Conservation (phyloP, 2,797 vertebrate genomes). For the Synaphobranchus kaupii region DNA sequence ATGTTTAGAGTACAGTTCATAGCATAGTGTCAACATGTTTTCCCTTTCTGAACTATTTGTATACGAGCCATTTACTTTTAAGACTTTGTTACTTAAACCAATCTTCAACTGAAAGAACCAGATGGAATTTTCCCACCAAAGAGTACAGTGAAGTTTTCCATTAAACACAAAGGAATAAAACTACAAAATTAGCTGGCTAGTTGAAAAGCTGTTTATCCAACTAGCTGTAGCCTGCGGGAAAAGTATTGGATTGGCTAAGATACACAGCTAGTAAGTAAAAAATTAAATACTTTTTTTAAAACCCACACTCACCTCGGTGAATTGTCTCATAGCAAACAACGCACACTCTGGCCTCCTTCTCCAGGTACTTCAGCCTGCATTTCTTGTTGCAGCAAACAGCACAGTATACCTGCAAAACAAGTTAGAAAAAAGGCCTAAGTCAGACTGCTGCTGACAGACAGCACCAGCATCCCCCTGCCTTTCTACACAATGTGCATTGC, state of each 20-base stretch:
- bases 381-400: conserved; percentile 89
- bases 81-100: background rate
- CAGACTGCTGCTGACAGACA: background rate
- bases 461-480: background rate
- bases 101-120: background rate
- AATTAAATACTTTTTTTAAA: too few species aligned
- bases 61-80: background rate
- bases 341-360: conserved; percentile 95
- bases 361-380: conserved; percentile 91
- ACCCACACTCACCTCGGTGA: conserved; percentile 79
- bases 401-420: conserved; percentile 86
- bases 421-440: background rate
- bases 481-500: background rate
- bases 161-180: background rate
- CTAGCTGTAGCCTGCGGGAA: background rate
- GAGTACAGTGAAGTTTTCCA: too few species aligned
- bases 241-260: background rate
- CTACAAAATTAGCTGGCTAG: background rate
- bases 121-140: background rate
- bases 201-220: background rate
- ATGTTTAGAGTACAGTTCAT: background rate
- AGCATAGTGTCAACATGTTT: background rate
- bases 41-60: background rate
- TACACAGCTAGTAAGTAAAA: background rate
- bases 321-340: conserved; percentile 84